phyloP scores from a whole-genome alignment of 1,140 invertebrate genomes.

The Hylaeus anthracinus region DNA sequence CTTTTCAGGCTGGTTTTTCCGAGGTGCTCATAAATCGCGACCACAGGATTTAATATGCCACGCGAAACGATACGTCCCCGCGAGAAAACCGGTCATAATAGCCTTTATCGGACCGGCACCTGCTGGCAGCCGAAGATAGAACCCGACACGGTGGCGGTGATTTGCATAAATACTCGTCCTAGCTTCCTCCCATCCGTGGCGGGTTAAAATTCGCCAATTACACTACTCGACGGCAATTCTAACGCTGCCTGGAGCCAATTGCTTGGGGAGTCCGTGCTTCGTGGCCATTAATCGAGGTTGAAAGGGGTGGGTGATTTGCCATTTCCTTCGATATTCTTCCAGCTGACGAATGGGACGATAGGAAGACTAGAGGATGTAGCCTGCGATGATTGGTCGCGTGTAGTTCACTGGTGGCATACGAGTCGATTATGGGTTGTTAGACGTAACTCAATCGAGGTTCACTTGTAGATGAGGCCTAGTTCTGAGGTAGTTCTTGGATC shows the following conservation, averaged over 20 bases:
- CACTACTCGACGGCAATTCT: neutral
- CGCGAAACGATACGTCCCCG: neutral
- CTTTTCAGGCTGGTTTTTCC: neutral
- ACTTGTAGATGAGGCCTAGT: too few relatives aligned
- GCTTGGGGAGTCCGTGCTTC: neutral
- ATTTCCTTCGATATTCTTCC: too few relatives aligned
- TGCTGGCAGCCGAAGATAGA: constrained; percentile 24
- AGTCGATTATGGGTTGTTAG: too few relatives aligned
- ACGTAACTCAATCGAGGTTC: too few relatives aligned
- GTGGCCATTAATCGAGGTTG: constrained; percentile 4
- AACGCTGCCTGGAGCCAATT: neutral
- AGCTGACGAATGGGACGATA: too few relatives aligned
- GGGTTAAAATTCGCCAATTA: constrained; percentile 32
- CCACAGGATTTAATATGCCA: neutral
- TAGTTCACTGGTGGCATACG: too few relatives aligned
- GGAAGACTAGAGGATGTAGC: too few relatives aligned
- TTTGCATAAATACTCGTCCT: constrained; percentile 39
- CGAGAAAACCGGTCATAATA: neutral
- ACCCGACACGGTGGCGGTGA: neutral
- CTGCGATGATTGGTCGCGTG: too few relatives aligned
- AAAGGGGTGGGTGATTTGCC: neutral
- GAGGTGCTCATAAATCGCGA: neutral
- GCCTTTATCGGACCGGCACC: constrained; percentile 12
- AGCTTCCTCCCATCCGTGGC: neutral
- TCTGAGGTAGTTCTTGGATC: too few relatives aligned